Evolutionary conservation across 2,797 vertebrate genomes (phyloP).

Genomic region (Calcarius lapponicus): DNA sequence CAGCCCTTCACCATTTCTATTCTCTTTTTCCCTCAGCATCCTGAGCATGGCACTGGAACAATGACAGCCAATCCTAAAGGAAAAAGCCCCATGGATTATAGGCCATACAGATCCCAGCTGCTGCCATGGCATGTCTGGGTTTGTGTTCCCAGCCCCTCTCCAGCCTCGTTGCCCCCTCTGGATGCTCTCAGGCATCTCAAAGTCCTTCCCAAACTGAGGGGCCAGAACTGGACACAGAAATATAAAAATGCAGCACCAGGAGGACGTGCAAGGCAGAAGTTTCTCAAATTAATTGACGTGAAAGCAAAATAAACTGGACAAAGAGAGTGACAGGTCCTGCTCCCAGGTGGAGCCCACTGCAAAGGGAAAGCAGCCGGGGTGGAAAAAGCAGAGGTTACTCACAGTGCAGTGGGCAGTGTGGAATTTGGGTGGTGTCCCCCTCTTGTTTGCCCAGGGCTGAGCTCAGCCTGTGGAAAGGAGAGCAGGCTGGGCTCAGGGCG

Average conservation of each 20-base stretch:
- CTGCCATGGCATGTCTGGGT: not conserved
- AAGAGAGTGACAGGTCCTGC: not conserved
- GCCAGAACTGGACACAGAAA: not conserved
- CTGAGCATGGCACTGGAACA: not conserved
- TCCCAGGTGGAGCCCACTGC: not conserved
- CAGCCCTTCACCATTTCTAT: not conserved
- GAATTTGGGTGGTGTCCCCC: not conserved
- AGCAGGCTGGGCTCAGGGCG: not conserved
- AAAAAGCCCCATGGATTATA: not conserved
- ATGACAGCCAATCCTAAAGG: not conserved
- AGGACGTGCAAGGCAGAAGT: not conserved
- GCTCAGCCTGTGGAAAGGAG: conserved; percentile 10
- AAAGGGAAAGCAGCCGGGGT: not conserved
- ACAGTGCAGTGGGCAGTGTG: not conserved
- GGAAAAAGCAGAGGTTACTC: conserved; percentile 11
- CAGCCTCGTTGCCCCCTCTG: too few relatives aligned
- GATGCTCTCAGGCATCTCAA: not conserved
- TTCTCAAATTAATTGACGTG: not conserved
- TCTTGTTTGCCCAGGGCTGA: not conserved
- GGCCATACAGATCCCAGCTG: not conserved
- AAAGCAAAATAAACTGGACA: not conserved
- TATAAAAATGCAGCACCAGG: not conserved
- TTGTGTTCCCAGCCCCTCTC: too few relatives aligned
- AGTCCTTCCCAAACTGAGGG: not conserved
- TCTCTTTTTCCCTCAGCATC: not conserved